Conservation (phyloP, 2,888 invertebrate genomes). For the Andricus quercusramuli region DNA sequence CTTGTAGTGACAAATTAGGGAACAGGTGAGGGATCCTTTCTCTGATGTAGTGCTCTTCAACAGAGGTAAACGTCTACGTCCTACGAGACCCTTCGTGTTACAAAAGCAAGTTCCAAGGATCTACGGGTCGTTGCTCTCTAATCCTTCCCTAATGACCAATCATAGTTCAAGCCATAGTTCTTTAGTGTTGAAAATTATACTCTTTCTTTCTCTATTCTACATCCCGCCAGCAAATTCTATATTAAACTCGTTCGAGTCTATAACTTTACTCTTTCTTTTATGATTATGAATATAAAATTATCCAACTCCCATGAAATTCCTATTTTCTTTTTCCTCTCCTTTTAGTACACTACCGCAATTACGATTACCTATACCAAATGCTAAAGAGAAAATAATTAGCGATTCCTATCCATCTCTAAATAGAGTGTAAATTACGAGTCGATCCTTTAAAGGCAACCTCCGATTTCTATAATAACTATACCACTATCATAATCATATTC, state of each 20-base stretch:
- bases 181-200: not conserved
- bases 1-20: constrained; percentile 64
- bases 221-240: not conserved
- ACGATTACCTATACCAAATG: not conserved
- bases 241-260: too few species aligned
- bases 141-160: constrained; percentile 9
- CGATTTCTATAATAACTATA: constrained; percentile 8
- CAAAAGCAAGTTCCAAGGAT: constrained; percentile 46
- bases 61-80: constrained; percentile 43
- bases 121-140: constrained; percentile 3
- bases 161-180: not conserved
- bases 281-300: too few species aligned
- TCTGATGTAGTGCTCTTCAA: constrained; percentile 50
- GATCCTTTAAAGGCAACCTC: constrained; percentile 7
- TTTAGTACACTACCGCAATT: not conserved
- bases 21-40: constrained; percentile 61
- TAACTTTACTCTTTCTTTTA: too few species aligned
- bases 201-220: not conserved
- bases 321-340: not conserved
- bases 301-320: not conserved
- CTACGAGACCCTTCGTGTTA: constrained; percentile 44
- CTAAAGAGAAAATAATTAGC: constrained; percentile 4
- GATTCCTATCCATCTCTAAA: constrained; percentile 7
- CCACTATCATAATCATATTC: not conserved
- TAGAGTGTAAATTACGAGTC: constrained; percentile 23